phyloP scores from a whole-genome alignment of 2,113 vertebrate species.

The Chionis minor region DNA sequence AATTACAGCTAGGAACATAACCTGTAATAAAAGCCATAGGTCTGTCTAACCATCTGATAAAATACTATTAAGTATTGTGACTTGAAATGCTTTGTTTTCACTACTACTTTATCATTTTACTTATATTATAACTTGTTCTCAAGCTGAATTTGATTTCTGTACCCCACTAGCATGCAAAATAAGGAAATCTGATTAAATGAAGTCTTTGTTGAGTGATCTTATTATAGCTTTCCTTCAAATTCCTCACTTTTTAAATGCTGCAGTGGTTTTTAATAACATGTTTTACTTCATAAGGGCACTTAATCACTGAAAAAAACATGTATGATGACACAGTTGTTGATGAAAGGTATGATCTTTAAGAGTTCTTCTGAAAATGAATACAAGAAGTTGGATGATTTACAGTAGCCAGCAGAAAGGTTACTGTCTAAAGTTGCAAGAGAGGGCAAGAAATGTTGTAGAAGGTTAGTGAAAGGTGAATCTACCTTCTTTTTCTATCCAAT shows the following conservation, averaged over 20 bases:
- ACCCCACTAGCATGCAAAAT: not conserved
- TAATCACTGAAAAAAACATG: not conserved
- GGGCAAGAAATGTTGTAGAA: not conserved
- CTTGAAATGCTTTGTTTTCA: not conserved
- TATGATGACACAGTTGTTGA: not conserved
- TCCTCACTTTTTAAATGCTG: not conserved
- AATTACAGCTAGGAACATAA: not conserved
- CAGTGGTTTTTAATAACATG: not conserved
- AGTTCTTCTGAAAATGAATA: not conserved
- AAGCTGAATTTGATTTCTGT: not conserved
- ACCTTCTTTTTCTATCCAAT: not conserved
- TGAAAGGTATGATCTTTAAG: not conserved
- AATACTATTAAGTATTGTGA: not conserved
- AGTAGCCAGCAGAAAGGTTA: not conserved
- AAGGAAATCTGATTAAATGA: not conserved
- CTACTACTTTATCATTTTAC: not conserved
- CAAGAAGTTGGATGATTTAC: not conserved
- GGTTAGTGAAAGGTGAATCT: not conserved
- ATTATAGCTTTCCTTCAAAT: not conserved
- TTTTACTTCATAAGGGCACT: not conserved
- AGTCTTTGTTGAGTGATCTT: not conserved
- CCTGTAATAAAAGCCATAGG: not conserved
- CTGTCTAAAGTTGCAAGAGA: not conserved
- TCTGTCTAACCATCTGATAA: not conserved
- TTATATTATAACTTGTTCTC: not conserved